phyloP scores from a whole-genome alignment of 2,797 vertebrate species.

The Clarias fuscus region DNA sequence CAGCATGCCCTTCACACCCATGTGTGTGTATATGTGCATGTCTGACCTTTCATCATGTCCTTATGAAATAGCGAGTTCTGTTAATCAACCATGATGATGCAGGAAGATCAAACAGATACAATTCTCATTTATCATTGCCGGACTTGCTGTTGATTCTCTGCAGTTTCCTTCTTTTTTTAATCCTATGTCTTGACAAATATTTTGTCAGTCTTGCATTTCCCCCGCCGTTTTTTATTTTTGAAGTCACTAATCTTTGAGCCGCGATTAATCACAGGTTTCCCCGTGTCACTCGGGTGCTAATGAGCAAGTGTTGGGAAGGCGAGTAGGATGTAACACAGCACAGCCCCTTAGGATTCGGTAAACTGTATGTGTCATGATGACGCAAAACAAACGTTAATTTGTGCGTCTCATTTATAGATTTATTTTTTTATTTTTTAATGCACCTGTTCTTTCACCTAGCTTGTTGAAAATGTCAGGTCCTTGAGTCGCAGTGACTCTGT shows the following conservation, averaged over 20 bases:
- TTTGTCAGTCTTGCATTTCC: too few relatives aligned
- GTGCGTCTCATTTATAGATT: not conserved
- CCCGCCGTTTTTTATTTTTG: not conserved
- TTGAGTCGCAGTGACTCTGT: not conserved
- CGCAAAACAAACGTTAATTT: not conserved
- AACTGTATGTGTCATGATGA: not conserved
- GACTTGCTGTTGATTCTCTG: not conserved
- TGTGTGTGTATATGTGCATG: not conserved
- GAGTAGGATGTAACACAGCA: not conserved
- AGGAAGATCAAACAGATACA: slow-evolving; percentile 28
- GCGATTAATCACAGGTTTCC: not conserved
- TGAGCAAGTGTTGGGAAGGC: not conserved
- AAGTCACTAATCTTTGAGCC: not conserved
- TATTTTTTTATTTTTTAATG: not conserved
- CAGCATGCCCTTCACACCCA: not conserved
- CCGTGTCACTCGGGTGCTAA: not conserved
- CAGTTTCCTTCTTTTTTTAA: not conserved
- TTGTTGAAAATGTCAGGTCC: not conserved
- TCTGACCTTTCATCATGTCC: slow-evolving; percentile 18
- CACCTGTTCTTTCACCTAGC: not conserved
- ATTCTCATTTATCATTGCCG: not conserved
- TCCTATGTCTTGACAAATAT: not conserved
- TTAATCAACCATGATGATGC: slow-evolving; percentile 50
- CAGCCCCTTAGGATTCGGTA: not conserved
- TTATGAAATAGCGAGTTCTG: slow-evolving; percentile 23